Conservation (phyloP, 2,797 vertebrate genomes). For the Sciaenops ocellatus region DNA sequence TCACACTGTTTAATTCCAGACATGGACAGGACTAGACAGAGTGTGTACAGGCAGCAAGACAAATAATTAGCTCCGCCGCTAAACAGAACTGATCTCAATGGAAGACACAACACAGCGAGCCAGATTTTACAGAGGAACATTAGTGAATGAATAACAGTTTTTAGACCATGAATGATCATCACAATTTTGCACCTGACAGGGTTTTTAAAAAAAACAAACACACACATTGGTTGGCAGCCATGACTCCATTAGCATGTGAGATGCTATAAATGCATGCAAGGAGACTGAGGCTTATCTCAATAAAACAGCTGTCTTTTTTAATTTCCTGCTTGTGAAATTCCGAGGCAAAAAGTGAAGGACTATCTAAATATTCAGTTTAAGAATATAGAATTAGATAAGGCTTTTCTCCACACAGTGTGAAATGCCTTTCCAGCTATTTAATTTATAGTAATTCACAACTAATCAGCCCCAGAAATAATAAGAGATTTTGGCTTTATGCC, state of each 20-base stretch:
- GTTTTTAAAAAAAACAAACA: conserved; percentile 25
- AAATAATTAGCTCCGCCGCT: conserved; percentile 72
- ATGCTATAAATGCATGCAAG: conserved; percentile 53
- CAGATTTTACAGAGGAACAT: conserved; percentile 50
- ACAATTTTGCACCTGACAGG: conserved; percentile 70
- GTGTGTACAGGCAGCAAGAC: conserved; percentile 65
- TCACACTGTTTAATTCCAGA: conserved; percentile 75
- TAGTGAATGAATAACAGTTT: conserved; percentile 50
- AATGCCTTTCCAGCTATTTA: conserved; percentile 25
- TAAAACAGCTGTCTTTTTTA: conserved; percentile 77
- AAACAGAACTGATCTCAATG: conserved; percentile 55
- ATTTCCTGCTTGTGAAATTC: conserved; percentile 72
- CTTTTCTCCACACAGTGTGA: conserved; percentile 29
- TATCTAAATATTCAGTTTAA: conserved; percentile 55
- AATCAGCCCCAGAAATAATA: conserved; percentile 47
- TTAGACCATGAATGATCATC: conserved; percentile 62
- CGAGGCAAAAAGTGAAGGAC: conserved; percentile 34
- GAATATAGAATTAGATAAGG: conserved; percentile 55
- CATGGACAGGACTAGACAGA: conserved; percentile 63
- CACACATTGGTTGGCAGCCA: conserved; percentile 51
- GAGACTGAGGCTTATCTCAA: conserved; percentile 74
- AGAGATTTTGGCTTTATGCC: conserved; percentile 26
- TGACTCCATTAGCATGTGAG: conserved; percentile 66
- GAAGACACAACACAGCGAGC: conserved; percentile 44
- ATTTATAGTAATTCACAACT: conserved; percentile 31